Percentiles rank a stretch among this genome's conserved stretches.
Evolutionary conservation across 2,797 vertebrate species (phyloP).

Genomic region (Peromyscus attwateri): DNA sequence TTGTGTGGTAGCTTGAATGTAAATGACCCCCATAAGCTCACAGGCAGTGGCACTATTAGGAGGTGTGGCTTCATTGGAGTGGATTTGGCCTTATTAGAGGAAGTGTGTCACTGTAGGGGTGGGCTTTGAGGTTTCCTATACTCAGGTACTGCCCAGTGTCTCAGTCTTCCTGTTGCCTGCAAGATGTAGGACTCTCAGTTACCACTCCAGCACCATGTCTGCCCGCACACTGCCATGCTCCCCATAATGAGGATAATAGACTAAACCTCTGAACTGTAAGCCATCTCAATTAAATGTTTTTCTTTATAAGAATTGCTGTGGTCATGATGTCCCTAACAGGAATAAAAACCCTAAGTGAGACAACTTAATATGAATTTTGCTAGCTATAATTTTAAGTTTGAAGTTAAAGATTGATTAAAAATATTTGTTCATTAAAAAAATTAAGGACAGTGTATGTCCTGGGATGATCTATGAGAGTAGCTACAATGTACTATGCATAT

Average conservation of each 20-base stretch:
- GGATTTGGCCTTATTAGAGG: too few relatives aligned
- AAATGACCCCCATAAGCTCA: too few relatives aligned
- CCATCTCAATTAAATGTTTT: neutral
- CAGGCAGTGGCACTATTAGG: too few relatives aligned
- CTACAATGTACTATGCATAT: neutral
- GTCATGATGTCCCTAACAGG: neutral
- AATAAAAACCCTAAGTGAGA: neutral
- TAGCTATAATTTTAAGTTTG: neutral
- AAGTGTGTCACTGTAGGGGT: too few relatives aligned
- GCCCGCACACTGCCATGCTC: neutral
- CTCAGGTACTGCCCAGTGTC: neutral
- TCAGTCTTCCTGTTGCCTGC: neutral
- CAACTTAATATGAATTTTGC: neutral
- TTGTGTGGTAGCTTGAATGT: too few relatives aligned
- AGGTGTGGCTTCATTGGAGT: too few relatives aligned
- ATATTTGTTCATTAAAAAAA: neutral
- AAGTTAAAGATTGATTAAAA: neutral
- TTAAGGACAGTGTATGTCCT: neutral
- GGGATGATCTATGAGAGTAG: neutral
- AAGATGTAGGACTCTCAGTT: neutral
- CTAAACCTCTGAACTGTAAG: neutral
- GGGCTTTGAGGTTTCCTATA: neutral
- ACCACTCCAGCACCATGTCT: neutral
- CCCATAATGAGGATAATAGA: neutral
- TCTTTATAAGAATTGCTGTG: neutral